Percentiles rank a stretch among this genome's conserved stretches.
phyloP scores from a whole-genome alignment of 2,888 invertebrate genomes.

The Brachyptera putata region DNA sequence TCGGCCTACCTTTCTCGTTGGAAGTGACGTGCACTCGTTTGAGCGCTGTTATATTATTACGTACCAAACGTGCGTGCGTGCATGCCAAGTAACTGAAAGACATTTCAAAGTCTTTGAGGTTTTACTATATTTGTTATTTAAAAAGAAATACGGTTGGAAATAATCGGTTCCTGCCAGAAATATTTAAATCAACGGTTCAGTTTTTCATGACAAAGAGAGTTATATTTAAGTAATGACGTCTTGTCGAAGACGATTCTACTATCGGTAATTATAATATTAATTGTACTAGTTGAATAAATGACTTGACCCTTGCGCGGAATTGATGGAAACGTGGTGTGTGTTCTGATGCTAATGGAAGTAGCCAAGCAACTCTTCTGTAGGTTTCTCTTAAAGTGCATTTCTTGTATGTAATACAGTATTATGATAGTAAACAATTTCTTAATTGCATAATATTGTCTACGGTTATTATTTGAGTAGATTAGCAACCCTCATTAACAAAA shows the following conservation, averaged over 20 bases:
- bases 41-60: slow-evolving; percentile 21
- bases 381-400: slow-evolving; percentile 87
- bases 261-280: slow-evolving; percentile 10
- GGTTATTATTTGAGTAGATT: neutral
- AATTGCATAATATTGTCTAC: slow-evolving; percentile 19
- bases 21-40: slow-evolving; percentile 33
- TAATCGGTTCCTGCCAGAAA: neutral
- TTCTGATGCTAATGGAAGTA: slow-evolving; percentile 35
- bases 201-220: slow-evolving; percentile 20
- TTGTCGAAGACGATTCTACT: neutral
- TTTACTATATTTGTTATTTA: neutral
- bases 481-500: neutral
- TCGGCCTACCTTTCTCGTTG: slow-evolving; percentile 39
- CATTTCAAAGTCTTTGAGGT: neutral
- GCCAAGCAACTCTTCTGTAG: slow-evolving; percentile 77
- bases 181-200: slow-evolving; percentile 12
- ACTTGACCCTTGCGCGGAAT: slow-evolving; percentile 39
- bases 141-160: too few relatives aligned
- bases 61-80: neutral
- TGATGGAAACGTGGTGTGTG: slow-evolving; percentile 37
- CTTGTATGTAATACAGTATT: slow-evolving; percentile 89
- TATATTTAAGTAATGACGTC: neutral
- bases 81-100: neutral
- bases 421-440: slow-evolving; percentile 55
- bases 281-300: slow-evolving; percentile 8